Percentiles rank a stretch among this genome's conserved stretches.
These are phyloP conservation scores for Tupaia tana DNA, from an alignment of 2,113 vertebrate genomes.

Conservation along the genomic window DNA sequence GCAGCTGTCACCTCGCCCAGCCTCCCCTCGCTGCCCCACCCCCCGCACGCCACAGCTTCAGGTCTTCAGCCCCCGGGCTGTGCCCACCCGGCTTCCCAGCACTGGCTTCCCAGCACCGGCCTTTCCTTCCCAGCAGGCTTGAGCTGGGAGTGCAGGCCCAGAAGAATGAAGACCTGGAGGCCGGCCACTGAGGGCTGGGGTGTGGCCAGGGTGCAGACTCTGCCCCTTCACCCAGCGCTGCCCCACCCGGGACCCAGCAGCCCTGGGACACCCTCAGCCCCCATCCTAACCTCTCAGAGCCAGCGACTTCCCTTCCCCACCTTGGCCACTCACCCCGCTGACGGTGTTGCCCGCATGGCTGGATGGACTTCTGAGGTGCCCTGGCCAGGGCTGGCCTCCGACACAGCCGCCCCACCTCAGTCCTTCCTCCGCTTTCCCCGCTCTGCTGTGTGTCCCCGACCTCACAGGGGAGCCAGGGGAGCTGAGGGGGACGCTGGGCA, in stretches of 20 bases:
- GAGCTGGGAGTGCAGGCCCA: no score
- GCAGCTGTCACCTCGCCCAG: background rate
- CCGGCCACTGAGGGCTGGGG: no score
- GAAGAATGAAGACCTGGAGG: no score
- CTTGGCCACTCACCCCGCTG: fast-evolving
- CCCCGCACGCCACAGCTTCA: no score
- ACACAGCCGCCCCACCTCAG: no score
- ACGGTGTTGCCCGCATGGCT: no score
- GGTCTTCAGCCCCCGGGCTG: background rate
- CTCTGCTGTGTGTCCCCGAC: no score
- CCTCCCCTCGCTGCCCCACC: background rate
- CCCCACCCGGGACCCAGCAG: background rate
- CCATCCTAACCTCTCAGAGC: background rate
- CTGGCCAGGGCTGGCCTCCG: no score
- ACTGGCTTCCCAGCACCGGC: background rate
- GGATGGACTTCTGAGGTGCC: background rate
- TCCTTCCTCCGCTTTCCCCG: no score
- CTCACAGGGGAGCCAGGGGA: no score
- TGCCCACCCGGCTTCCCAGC: background rate
- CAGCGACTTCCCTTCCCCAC: background rate
- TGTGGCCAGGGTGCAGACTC: no score
- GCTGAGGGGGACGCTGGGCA: no score
- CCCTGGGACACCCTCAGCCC: background rate
- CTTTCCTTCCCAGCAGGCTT: background rate
- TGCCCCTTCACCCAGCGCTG: background rate